Evolutionary conservation across 1,140 invertebrate genomes (phyloP), one percentile per base, ranked within the genome.

Genomic region (Cryptotermes secundus): DNA sequence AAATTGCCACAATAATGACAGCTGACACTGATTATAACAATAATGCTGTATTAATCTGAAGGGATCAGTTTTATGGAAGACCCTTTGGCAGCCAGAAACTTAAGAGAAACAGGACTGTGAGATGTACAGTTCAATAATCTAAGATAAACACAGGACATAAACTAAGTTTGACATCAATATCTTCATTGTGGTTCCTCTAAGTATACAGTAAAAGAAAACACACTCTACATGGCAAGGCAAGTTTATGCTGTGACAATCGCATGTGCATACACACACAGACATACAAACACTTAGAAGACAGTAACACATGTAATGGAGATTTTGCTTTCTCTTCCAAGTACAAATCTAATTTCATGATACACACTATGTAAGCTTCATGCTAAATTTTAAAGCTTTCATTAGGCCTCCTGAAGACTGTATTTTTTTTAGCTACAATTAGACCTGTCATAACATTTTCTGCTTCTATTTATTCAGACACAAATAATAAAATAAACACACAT

Each of bases 301-400:
- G 19, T 49, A 49, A 72, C 1, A 72, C 14, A n/a, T n/a, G 31
- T 1, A n/a, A 72, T 24, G 26, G 59, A 72, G 26, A 72, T 31
- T 72, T 31, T 72, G 26, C 31, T n/a, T n/a, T 72, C 14, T 72
- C 4, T 72, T 3, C 26, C n/a, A 72, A 72, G 26, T 72, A 26
- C n/a, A 72, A 3, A n/a, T n/a, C n/a, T 26, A 72, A 9, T 31
- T 26, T 12, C 26, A 72, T 72, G 59, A 72, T 72, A 72, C 6
- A n/a, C 26, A 9, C 4, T 31, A 72, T 72, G 59, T 72, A 3
- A 72, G 59, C 59, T 72, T 31, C 59, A 72, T 31, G 31, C n/a
- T 72, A 72, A 72, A 72, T 31, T 72, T 72, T 72, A 72, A 72
- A 72, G 59, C 59, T 72, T 31, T 72, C 59, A 72, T 72, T 72